Base-by-base conservation (phyloP, 2,888 invertebrate species). In the Sesia bembeciformis region DNA sequence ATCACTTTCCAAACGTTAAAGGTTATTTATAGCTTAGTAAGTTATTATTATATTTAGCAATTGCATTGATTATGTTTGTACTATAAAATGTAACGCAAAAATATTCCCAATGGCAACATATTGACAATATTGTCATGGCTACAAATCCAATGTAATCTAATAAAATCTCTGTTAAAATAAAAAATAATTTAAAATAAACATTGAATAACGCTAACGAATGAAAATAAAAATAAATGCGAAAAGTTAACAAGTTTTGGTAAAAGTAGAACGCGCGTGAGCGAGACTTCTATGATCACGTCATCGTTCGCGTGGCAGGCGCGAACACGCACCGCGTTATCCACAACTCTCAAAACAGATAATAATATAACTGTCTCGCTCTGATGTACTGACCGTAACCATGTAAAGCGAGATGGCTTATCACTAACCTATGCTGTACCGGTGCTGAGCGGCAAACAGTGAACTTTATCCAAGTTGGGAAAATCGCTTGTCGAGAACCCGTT, bases 301-400 rank as follows among this genome's bases (percentile, higher is more conserved):
- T 67, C 77, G 73, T 67, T 74, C 67, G 67, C 69, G 84, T 84
- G 85, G 84, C 82, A 73, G 68, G 61, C 70, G 65, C 68, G 65
- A 64, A 69, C 68, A 72, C 72, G 70, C 68, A 72, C 72, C 75
- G 74, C 78, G 79, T 78, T 79, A 78, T 61, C 66, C 53, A 54
- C 58, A 55, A 54, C 54, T 23, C 39, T 52, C 49, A 54, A 51
- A 54, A 51, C 42, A 57, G 69, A 70, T 61, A 68, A 65, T 65
- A 57, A 55, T 67, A 65, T 62, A 59, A 7, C 60, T 53, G 41
- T 61, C 81, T 72, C 76, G 51, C 59, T 83, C 71, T 60, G 52
- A 54, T 60, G 4, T 61, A 53, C n/a, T 46, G 23, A 6, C 38
- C 4, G 8, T 23, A 52, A 49, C 39, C 8, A 8, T 39, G 23